These are phyloP conservation scores for Habropoda laboriosa DNA, from an alignment of 1,140 invertebrate genomes.

Conservation along the genomic window DNA sequence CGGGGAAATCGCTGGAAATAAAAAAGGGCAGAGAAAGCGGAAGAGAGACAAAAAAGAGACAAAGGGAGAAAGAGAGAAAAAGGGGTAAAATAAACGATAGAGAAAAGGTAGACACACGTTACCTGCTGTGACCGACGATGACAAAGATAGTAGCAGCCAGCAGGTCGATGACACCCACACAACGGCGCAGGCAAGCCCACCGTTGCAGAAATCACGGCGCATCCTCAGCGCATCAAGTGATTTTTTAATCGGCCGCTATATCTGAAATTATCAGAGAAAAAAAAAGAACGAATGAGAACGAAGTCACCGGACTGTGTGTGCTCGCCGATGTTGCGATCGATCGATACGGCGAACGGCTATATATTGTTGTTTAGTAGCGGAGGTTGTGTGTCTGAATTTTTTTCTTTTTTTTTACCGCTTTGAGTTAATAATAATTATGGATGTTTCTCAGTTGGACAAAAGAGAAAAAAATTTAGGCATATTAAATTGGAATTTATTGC, in stretches of 20 bases:
- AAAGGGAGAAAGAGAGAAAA: no score
- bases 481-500: no score
- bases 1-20: conserved; percentile 13
- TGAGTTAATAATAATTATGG: no score
- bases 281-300: background rate
- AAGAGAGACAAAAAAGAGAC: background rate
- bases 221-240: conserved; percentile 77
- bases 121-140: conserved; percentile 60
- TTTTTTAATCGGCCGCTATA: conserved; percentile 63
- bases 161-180: conserved; percentile 71
- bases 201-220: conserved; percentile 72
- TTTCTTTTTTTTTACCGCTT: no score
- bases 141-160: conserved; percentile 61
- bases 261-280: conserved; percentile 41
- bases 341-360: background rate
- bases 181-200: conserved; percentile 70
- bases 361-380: no score
- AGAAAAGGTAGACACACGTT: conserved; percentile 21
- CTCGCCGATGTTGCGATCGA: conserved; percentile 12
- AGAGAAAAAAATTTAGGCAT: no score
- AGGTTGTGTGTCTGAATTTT: background rate
- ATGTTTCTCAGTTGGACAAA: no score
- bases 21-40: background rate
- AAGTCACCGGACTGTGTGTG: background rate
- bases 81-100: background rate